Base-by-base conservation (phyloP, 2,113 vertebrate genomes). In the Petrocephalus zakoni region DNA sequence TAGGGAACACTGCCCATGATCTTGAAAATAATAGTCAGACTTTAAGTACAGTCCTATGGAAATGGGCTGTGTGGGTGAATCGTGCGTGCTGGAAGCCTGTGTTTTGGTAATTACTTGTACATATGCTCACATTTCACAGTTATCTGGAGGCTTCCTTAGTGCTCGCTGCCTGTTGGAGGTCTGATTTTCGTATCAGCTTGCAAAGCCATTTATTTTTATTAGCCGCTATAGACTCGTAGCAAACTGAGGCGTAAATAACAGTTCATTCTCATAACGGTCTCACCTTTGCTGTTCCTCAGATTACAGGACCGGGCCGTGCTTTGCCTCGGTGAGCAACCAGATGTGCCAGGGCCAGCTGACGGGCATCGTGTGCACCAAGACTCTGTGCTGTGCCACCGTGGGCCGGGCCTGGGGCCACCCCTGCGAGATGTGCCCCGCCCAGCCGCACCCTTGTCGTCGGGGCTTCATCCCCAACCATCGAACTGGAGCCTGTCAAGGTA, bases 281-380 rank as follows among this genome's bases (percentile, higher is more conserved):
- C 72, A 42, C 34, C 5, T 75, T 17, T 37, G 25, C 68, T 37
- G 11, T 58, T 85, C 49, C 3, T 4, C 94, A 99, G 98, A 99
- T 95, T 99, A 99, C 92, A 96, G 98, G 91, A 99, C 98, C 0
- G 98, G 98, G n/a, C 98, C 98, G 0, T 99, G 98, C 93, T 99
- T 99, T 64, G 96, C 98, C 46, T 96, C 97, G 51, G 95, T 99
- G 89, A 98, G 95, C 93, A 99, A 99, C 94, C 98, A 99, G 96
- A 99, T 99, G 98, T 99, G 98, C 94, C 98, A 99, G 90, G 98
- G 98, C 37, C 98, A 99, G 94, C 95, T 99, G 91, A 97, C 97
- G 0, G 98, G 98, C 75, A 99, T 99, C 15, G 98, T 99, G 86
- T 99, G 98, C 95, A 99, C 98, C 10, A 99, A 99, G 93, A 97